Base-by-base conservation (phyloP, 2,888 invertebrate species). In the Epirrhoe alternata region DNA sequence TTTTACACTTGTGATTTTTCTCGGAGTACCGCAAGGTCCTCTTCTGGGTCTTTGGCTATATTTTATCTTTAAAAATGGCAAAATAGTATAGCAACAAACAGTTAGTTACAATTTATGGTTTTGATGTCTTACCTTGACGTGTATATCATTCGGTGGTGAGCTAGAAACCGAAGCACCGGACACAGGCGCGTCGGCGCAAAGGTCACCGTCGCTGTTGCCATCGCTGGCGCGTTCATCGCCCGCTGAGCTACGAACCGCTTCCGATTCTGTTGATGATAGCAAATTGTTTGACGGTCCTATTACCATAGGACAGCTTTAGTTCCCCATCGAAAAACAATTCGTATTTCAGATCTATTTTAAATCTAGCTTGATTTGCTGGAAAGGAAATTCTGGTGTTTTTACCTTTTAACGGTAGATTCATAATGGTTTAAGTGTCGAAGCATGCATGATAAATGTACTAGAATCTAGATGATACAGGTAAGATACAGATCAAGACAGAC, bases 121-220 rank as follows among this genome's bases (percentile, higher is more conserved):
- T n/a, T 67, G 35, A 62, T 50, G 52, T 16, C 62, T 42, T 74
- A 94, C 92, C 88, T 94, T 94, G 57, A 76, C 50, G 33, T 64
- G 68, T 52, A 64, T 80, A 70, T 95, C 95, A 79, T 94, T 94
- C 58, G 92, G 92, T 58, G 94, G 93, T 17, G 94, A 94, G 82
- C 94, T 93, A 70, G 94, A 92, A 1, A 94, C 90, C 4, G 93
- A 89, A 0, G 90, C 94, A 38, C 90, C 94, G 58, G 91, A 92
- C 58, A 88, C 91, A 14, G 88, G 88, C 60, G 93, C 92, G 69
- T 90, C 94, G 2, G 86, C 87, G 8, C 92, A 89, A 6, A 85
- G 79, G 72, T 93, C 92, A 0, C 86, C 90, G 56, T 93, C 93
- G 24, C 92, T 92, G 72, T 92, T 92, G n/a, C 91, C 92, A 53